Percentiles rank a stretch among this genome's conserved stretches.
Evolutionary conservation across 1,140 invertebrate genomes (phyloP).

Genomic region (Eulimnadia texana): DNA sequence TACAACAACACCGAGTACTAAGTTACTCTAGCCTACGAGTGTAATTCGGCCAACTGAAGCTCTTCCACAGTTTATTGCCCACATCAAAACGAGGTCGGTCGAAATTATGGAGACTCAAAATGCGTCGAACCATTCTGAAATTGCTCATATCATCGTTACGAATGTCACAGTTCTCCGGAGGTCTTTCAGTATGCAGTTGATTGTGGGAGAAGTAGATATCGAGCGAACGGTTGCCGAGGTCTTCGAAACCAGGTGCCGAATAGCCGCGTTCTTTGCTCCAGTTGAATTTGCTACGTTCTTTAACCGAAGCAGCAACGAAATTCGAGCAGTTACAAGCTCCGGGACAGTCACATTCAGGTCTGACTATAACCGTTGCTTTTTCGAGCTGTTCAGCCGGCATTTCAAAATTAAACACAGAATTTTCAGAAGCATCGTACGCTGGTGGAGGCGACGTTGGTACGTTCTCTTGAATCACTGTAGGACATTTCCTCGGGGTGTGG

Average conservation of each 20-base stretch:
- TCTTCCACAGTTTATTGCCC: not conserved
- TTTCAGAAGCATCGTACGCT: not conserved
- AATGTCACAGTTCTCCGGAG: not conserved
- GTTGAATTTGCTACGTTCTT: not conserved
- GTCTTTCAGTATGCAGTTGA: not conserved
- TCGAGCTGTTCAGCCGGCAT: not conserved
- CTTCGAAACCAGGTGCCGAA: not conserved
- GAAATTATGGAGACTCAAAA: not conserved
- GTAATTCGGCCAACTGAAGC: not conserved
- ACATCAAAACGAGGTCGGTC: not conserved
- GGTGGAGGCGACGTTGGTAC: constrained; percentile 3
- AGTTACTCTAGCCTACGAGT: not conserved
- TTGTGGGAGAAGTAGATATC: constrained; percentile 10
- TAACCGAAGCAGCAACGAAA: too few species aligned
- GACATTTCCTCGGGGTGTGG: not conserved
- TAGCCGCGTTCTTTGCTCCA: not conserved
- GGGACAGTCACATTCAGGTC: not conserved
- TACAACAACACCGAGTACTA: too few species aligned
- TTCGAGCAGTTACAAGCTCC: constrained; percentile 4
- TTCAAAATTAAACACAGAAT: not conserved
- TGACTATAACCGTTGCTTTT: not conserved
- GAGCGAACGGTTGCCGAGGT: not conserved
- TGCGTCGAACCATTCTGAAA: not conserved
- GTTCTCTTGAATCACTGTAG: not conserved
- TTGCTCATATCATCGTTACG: not conserved